These are phyloP conservation scores for Pinctada fucata DNA, from an alignment of 2,888 invertebrate genomes.

Conservation along the genomic window DNA sequence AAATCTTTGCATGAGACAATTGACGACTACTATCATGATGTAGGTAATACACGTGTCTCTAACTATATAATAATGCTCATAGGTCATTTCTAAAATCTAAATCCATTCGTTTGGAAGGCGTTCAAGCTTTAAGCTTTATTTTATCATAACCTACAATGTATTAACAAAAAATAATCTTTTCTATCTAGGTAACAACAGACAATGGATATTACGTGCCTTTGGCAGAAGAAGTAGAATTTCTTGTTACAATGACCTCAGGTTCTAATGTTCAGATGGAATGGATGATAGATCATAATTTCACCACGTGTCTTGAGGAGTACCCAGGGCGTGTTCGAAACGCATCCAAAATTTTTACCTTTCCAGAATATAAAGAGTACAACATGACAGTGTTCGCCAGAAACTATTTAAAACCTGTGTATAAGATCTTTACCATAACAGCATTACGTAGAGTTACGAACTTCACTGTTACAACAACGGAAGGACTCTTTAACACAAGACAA, in stretches of 20 bases:
- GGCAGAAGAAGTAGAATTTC: background rate
- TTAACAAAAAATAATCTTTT: too few species aligned
- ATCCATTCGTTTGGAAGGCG: too few species aligned
- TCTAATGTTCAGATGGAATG: constrained; percentile 28
- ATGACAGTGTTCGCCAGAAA: constrained; percentile 22
- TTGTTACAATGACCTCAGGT: constrained; percentile 20
- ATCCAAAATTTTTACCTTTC: constrained; percentile 3
- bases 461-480: constrained; percentile 10
- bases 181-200: background rate
- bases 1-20: too few species aligned
- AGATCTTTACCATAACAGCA: constrained; percentile 10
- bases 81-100: too few species aligned
- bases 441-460: constrained; percentile 5
- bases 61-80: too few species aligned
- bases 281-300: constrained; percentile 12
- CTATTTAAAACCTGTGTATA: constrained; percentile 8
- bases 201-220: constrained; percentile 1
- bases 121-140: too few species aligned
- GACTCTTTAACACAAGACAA: background rate
- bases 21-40: background rate
- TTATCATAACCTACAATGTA: too few species aligned
- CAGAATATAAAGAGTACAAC: constrained; percentile 8
- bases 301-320: constrained; percentile 9
- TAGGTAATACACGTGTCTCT: background rate
- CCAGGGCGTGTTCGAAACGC: constrained; percentile 20